Conservation (phyloP, 2,113 vertebrate species). For the Seriola dumerili region DNA sequence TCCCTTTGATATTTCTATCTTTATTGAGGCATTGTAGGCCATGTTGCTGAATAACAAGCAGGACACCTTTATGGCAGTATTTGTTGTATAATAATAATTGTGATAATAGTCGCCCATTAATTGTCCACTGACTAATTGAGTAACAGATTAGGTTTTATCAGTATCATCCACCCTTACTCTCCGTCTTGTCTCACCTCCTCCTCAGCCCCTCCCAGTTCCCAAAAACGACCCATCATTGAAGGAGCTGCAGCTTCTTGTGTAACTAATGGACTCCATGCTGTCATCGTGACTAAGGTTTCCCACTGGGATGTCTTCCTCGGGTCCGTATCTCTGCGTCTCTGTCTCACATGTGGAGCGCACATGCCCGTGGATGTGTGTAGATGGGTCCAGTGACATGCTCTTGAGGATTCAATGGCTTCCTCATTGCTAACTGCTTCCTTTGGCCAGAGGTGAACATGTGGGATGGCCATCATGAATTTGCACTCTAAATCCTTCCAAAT, state of each 20-base stretch:
- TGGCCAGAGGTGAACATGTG: constrained; percentile 63
- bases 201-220: constrained; percentile 3
- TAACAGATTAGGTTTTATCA: not conserved
- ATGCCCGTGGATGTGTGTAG: constrained; percentile 27
- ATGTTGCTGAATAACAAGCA: too few species aligned
- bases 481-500: constrained; percentile 67
- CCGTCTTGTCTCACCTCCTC: not conserved
- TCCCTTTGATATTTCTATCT: too few species aligned
- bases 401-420: constrained; percentile 27
- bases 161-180: not conserved
- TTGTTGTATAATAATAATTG: too few species aligned
- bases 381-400: constrained; percentile 17
- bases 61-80: too few species aligned
- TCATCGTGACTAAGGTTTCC: constrained; percentile 36
- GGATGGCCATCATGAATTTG: constrained; percentile 19
- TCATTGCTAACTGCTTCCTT: constrained; percentile 59
- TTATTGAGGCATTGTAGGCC: too few species aligned
- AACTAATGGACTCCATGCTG: constrained; percentile 45
- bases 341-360: constrained; percentile 67
- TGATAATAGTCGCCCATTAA: too few species aligned
- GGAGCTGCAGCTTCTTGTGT: constrained; percentile 6
- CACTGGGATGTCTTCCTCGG: constrained; percentile 32
- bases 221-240: constrained; percentile 1
- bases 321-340: constrained; percentile 31
- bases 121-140: too few species aligned